Conservation (phyloP, 2,113 vertebrate species). For the Corydoras maculifer region DNA sequence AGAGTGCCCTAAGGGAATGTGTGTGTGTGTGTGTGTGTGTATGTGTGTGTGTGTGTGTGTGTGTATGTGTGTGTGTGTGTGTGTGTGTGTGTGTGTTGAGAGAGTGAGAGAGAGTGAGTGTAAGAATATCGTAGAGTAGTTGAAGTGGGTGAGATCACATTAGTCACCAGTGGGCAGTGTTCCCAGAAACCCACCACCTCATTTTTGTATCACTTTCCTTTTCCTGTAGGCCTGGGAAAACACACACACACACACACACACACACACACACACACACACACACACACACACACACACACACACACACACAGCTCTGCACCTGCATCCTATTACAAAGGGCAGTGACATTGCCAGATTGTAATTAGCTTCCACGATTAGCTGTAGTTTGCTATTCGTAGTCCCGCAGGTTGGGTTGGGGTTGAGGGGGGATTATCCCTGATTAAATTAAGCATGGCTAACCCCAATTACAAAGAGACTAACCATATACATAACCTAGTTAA, state of each 20-base stretch:
- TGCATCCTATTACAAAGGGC: slow-evolving; percentile 43
- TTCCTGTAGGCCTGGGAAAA: slow-evolving; percentile 41
- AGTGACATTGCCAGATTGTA: slow-evolving; percentile 31
- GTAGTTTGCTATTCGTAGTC: slow-evolving; percentile 39
- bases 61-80: slow-evolving; percentile 24
- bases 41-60: neutral
- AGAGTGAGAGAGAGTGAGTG: neutral
- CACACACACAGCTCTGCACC: slow-evolving; percentile 21
- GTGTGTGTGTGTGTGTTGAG: slow-evolving; percentile 16
- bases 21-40: slow-evolving; percentile 24
- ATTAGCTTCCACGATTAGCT: slow-evolving; percentile 44
- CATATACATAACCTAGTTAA: no score
- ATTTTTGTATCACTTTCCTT: slow-evolving; percentile 29
- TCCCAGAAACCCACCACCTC: slow-evolving; percentile 34
- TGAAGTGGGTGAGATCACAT: slow-evolving; percentile 43
- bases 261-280: slow-evolving; percentile 31
- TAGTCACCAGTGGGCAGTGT: slow-evolving; percentile 50
- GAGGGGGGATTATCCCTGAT: no score
- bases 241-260: slow-evolving; percentile 30
- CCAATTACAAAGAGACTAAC: no score
- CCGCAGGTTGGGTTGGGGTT: neutral
- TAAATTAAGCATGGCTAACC: no score
- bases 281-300: slow-evolving; percentile 31
- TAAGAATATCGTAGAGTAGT: slow-evolving; percentile 19
- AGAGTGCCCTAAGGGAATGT: slow-evolving; percentile 14